Evolutionary conservation across 2,797 vertebrate species (phyloP).

Genomic region (Crypturellus tataupa): DNA sequence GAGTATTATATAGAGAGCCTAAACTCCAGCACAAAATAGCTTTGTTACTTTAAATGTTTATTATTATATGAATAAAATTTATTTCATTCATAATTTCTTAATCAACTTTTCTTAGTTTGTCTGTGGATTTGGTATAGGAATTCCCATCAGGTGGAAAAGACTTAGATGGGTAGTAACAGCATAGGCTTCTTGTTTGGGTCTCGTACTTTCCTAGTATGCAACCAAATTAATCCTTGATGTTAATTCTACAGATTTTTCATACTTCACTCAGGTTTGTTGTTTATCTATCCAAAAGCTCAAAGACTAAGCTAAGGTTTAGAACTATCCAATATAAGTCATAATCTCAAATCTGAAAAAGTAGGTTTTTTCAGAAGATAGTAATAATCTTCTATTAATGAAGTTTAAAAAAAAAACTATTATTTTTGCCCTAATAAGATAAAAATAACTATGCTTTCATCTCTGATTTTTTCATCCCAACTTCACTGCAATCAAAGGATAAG

Average conservation of each 20-base stretch:
- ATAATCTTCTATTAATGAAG: constrained; percentile 16
- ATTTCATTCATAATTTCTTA: background rate
- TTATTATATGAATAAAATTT: background rate
- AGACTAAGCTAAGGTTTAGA: background rate
- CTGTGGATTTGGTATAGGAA: background rate
- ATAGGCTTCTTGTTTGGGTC: background rate
- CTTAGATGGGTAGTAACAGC: background rate
- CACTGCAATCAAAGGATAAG: constrained; percentile 19
- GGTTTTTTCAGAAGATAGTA: background rate
- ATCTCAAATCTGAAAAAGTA: background rate
- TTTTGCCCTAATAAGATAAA: background rate
- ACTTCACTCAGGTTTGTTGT: background rate
- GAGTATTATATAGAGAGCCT: constrained; percentile 9
- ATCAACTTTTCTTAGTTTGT: background rate
- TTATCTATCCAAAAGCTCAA: background rate
- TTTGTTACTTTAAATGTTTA: background rate
- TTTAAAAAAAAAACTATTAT: constrained; percentile 7
- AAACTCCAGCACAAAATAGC: background rate
- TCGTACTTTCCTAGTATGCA: background rate
- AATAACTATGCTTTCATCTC: constrained; percentile 29
- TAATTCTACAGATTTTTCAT: background rate
- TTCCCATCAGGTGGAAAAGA: background rate
- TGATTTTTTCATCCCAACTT: constrained; percentile 17
- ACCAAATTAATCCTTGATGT: background rate
- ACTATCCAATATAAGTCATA: background rate